Percentiles rank a stretch among this genome's conserved stretches.
phyloP scores from a whole-genome alignment of 2,888 invertebrate genomes.

The Meloe dianella region DNA sequence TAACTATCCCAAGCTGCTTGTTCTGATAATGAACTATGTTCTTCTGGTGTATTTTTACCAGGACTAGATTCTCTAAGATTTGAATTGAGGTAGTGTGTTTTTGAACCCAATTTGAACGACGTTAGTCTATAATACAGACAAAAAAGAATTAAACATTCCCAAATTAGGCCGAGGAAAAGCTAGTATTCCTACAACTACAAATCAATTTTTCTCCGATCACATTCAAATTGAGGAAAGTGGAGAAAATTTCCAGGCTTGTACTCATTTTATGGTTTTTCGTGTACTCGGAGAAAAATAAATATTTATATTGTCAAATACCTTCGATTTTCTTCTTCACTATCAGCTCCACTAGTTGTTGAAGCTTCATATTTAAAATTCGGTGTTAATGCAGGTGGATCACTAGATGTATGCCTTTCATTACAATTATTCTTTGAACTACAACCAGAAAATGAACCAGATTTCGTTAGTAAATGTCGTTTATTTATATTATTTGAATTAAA shows the following conservation, averaged over 20 bases:
- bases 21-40: slow-evolving; percentile 85
- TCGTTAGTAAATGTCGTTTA: slow-evolving; percentile 61
- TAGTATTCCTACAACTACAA: no score
- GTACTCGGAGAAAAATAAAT: slow-evolving; percentile 17
- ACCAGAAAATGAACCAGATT: slow-evolving; percentile 78
- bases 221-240: no score
- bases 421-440: slow-evolving; percentile 62
- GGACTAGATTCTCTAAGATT: slow-evolving; percentile 54
- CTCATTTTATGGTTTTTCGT: no score
- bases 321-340: slow-evolving; percentile 69
- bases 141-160: neutral
- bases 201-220: no score
- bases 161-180: no score
- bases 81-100: slow-evolving; percentile 55
- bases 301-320: slow-evolving; percentile 41
- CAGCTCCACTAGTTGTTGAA: slow-evolving; percentile 69
- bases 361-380: slow-evolving; percentile 66
- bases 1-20: slow-evolving; percentile 96
- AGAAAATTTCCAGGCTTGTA: no score
- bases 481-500: slow-evolving; percentile 34
- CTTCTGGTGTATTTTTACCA: slow-evolving; percentile 69
- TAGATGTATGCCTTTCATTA: slow-evolving; percentile 66
- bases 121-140: slow-evolving; percentile 58
- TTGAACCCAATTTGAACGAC: slow-evolving; percentile 70
- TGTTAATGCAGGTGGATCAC: slow-evolving; percentile 67